Percentiles rank a stretch among this genome's conserved stretches.
Conservation (phyloP, 92 coral and sea anemone genomes). For the Phenganax marumi region DNA sequence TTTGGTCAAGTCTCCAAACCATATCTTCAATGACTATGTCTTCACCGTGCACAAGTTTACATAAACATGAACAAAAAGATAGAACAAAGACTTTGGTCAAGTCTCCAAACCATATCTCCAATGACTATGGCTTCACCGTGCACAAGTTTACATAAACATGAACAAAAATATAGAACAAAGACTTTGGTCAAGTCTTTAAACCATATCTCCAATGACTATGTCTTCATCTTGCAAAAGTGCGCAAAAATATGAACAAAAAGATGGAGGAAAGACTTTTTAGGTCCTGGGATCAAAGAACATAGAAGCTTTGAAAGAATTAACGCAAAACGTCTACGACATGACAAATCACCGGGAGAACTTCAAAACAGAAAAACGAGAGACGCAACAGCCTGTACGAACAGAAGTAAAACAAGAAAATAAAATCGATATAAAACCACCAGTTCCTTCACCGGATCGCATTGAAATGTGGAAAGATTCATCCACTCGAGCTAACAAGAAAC, state of each 20-base stretch:
- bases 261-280: not conserved
- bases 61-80: no score
- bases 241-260: not conserved
- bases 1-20: no score
- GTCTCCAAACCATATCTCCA: no score
- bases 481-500: not conserved
- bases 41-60: no score
- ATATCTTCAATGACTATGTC: no score
- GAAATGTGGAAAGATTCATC: not conserved
- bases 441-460: not conserved
- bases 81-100: no score
- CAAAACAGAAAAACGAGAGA: not conserved
- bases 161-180: no score
- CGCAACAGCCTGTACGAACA: not conserved
- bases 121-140: no score
- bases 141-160: no score
- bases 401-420: not conserved
- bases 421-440: not conserved
- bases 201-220: not conserved
- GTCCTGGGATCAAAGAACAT: not conserved
- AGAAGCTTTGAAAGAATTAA: slow-evolving; percentile 4
- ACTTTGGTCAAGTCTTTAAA: not conserved
- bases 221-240: not conserved
- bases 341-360: slow-evolving; percentile 25
- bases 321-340: slow-evolving; percentile 12